phyloP scores from a whole-genome alignment of 2,888 invertebrate species.

The Caenorhabditis macrosperma region DNA sequence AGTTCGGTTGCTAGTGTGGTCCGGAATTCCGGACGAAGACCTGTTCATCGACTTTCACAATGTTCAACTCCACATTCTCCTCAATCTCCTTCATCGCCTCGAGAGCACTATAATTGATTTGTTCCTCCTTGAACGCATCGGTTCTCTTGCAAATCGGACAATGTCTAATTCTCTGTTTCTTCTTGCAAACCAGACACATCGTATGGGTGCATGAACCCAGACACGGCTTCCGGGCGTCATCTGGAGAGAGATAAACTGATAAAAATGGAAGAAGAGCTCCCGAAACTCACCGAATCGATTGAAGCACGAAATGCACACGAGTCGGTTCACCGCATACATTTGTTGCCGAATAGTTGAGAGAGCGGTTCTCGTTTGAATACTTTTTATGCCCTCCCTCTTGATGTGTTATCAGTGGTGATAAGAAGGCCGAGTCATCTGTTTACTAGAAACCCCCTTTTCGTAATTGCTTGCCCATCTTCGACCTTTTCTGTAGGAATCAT shows the following conservation, averaged over 20 bases:
- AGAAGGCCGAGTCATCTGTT: too few relatives aligned
- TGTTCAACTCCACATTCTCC: background rate
- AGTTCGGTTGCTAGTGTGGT: background rate
- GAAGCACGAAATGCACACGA: too few relatives aligned
- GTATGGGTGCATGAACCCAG: background rate
- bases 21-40: background rate
- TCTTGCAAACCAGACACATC: background rate
- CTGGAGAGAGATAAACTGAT: background rate
- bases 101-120: background rate
- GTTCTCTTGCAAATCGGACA: background rate
- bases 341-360: too few relatives aligned
- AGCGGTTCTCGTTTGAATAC: too few relatives aligned
- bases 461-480: too few relatives aligned
- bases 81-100: background rate
- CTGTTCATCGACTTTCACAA: background rate
- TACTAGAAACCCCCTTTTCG: too few relatives aligned
- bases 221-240: background rate
- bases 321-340: too few relatives aligned
- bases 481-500: too few relatives aligned
- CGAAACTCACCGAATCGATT: too few relatives aligned
- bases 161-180: background rate
- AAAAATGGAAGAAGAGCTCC: too few relatives aligned
- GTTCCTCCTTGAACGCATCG: background rate
- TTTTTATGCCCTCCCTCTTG: too few relatives aligned
- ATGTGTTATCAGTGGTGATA: too few relatives aligned